phyloP scores from a whole-genome alignment of 2,113 vertebrate genomes.

The Otis tarda region DNA sequence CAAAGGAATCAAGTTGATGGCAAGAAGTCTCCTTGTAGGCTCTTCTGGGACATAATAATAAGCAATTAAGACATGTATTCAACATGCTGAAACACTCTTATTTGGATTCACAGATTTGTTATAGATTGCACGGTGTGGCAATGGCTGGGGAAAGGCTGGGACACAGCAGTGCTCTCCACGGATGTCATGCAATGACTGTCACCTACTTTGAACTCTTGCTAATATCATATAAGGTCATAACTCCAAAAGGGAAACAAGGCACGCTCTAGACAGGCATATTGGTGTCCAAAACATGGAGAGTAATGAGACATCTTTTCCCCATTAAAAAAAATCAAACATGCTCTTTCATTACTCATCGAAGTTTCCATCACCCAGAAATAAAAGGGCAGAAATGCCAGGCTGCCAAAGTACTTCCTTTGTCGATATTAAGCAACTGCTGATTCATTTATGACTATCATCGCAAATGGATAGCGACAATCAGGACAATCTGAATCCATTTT shows the following conservation, averaged over 20 bases:
- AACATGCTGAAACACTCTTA: not conserved
- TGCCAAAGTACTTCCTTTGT: not conserved
- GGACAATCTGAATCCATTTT: not conserved
- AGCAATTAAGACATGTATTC: not conserved
- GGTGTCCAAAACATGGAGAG: not conserved
- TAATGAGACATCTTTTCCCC: not conserved
- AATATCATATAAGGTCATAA: not conserved
- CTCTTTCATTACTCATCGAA: not conserved
- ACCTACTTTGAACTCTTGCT: not conserved
- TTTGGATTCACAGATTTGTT: not conserved
- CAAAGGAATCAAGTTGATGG: not conserved
- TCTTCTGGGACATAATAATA: not conserved
- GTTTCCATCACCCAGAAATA: not conserved
- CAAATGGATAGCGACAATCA: not conserved
- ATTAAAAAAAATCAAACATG: not conserved
- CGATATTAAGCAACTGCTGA: not conserved
- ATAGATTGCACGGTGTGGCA: not conserved
- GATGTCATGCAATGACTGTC: not conserved
- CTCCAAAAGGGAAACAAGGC: not conserved
- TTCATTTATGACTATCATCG: not conserved
- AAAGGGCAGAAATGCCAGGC: not conserved
- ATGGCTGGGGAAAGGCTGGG: not conserved
- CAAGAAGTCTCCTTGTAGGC: not conserved
- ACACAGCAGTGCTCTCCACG: not conserved
- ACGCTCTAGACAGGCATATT: not conserved